These are phyloP conservation scores for Halocaridina rubra DNA, from an alignment of 2,888 invertebrate species.

Conservation along the genomic window DNA sequence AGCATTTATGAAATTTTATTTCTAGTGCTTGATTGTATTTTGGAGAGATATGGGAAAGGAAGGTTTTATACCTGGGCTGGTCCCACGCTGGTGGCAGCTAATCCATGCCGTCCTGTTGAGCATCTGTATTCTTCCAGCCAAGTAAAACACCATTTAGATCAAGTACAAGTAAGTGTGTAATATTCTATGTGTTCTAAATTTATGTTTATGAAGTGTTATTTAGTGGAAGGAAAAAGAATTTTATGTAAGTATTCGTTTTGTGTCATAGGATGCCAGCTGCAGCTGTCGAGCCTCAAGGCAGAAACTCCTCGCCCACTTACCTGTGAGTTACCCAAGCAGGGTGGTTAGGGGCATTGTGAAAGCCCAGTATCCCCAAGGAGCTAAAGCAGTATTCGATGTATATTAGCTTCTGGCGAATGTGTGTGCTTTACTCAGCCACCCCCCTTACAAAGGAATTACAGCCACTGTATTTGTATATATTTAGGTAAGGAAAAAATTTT, in stretches of 20 bases:
- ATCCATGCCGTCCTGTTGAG: constrained; percentile 66
- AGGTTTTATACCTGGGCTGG: constrained; percentile 70
- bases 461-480: neutral
- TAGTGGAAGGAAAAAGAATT: no score
- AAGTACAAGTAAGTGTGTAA: constrained; percentile 48
- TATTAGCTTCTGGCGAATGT: no score
- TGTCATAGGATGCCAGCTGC: no score
- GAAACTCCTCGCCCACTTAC: no score
- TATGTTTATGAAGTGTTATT: no score
- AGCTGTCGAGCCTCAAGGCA: no score
- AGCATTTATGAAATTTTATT: no score
- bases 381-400: neutral
- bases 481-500: neutral
- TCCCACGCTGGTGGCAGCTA: constrained; percentile 68
- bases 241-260: no score
- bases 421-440: no score
- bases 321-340: no score
- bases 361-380: no score
- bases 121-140: constrained; percentile 64
- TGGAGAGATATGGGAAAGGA: constrained; percentile 66
- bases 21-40: constrained; percentile 68
- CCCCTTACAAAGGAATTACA: neutral
- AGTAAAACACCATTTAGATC: constrained; percentile 25
- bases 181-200: neutral
- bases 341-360: no score